Evolutionary conservation across 1,140 invertebrate genomes (phyloP), one percentile per base, ranked within the genome.

Genomic region (Drosophila albomicans): DNA sequence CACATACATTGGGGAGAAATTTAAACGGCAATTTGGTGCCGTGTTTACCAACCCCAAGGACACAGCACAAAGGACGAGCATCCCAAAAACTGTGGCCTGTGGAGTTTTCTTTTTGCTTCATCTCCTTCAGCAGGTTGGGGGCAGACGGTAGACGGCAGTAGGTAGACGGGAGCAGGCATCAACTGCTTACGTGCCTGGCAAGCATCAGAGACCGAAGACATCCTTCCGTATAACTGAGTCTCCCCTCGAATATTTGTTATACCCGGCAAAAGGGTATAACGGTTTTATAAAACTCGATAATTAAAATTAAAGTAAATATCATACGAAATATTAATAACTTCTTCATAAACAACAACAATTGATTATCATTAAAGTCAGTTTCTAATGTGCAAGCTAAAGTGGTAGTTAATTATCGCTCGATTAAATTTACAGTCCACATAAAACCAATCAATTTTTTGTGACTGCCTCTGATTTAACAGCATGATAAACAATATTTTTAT

Each of bases 11-110:
- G 76, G 85, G 86, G 85, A 89, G 85, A 89, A 88, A 88, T 88
- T 88, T 89, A 88, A 88, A 88, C 85, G 81, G 85, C 85, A 89
- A 88, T 89, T 88, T 88, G 81, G 84, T 70, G 80, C 80, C 78
- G 78, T 89, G 84, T 88, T 88, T 89, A 89, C 85, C 84, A 89
- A 81, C 85, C 84, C 85, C 84, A 88, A 88, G 80, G 80, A 82
- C 79, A 88, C 54, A 67, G 77, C 48, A 43, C 61, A 66, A 54
- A 46, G 51, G 28, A 78, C 51, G 28, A 51, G 68, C 71, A 63
- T 41, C 82, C 82, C 82, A 73, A 85, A 82, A 74, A 74, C 66
- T 58, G 66, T 64, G 58, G 65, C 57, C 58, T 62, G 41, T 71
- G 65, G 54, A 59, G 67, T 84, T 77, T 84, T 77, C 61, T 82